These are phyloP conservation scores for Episyrphus balteatus DNA, from an alignment of 1,140 invertebrate genomes.

Conservation along the genomic window DNA sequence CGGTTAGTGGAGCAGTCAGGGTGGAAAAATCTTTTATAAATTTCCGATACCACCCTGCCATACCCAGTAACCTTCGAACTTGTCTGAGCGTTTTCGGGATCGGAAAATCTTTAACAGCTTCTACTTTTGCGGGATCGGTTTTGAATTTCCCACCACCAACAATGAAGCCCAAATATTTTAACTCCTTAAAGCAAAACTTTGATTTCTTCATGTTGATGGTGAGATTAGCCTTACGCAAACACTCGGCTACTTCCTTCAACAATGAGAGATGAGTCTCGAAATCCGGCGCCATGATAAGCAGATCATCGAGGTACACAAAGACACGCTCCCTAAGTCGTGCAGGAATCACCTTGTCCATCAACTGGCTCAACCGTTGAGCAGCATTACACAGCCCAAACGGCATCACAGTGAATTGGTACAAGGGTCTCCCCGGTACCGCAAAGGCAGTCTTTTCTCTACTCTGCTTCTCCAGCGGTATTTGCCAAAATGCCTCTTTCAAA, in stretches of 20 bases:
- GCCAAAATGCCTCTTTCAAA: constrained; percentile 26
- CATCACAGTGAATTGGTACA: constrained; percentile 15
- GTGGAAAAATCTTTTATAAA: neutral
- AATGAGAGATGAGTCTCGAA: neutral
- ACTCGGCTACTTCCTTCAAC: neutral
- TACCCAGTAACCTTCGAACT: neutral
- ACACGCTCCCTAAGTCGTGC: neutral
- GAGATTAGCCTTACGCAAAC: constrained; percentile 17
- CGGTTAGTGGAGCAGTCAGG: too few species aligned
- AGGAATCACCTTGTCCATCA: constrained; percentile 5
- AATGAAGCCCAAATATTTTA: constrained; percentile 1
- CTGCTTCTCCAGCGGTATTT: constrained; percentile 20
- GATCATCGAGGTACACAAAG: constrained; percentile 5
- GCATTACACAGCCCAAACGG: constrained; percentile 4
- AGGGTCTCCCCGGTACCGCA: constrained; percentile 29
- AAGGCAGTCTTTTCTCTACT: constrained; percentile 37
- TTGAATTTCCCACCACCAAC: neutral
- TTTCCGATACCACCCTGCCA: neutral
- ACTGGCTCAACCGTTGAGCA: neutral
- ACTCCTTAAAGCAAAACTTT: constrained; percentile 24
- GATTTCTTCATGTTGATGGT: constrained; percentile 38
- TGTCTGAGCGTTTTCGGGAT: neutral
- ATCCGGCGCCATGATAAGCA: neutral
- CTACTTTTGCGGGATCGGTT: constrained; percentile 10
- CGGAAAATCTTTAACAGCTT: constrained; percentile 7